Evolutionary conservation across 2,888 invertebrate genomes (phyloP).

Genomic region (Melipona bicolor): DNA sequence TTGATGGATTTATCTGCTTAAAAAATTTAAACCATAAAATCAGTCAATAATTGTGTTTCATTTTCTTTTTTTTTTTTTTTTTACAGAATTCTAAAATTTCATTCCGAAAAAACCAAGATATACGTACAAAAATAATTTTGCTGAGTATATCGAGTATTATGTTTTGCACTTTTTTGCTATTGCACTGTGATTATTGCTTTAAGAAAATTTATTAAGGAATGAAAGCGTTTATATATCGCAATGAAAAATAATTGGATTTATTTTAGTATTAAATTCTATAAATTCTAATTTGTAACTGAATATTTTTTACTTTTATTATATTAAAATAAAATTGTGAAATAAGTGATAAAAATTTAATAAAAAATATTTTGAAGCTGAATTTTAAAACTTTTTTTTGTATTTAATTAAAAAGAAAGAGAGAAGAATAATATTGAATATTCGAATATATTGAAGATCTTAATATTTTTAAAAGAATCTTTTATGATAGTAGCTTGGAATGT

Average conservation of each 20-base stretch:
- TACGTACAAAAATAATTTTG: not conserved
- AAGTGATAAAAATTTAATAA: not conserved
- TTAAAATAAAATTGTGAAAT: not conserved
- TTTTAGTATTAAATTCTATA: not conserved
- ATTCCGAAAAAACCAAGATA: not conserved
- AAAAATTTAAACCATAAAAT: no score
- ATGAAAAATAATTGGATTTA: not conserved
- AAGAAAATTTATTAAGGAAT: not conserved
- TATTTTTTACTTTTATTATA: not conserved
- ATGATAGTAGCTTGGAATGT: not conserved
- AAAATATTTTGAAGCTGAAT: not conserved
- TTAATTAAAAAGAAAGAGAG: not conserved
- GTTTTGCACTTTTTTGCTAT: not conserved
- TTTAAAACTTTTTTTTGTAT: not conserved
- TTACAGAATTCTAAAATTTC: not conserved
- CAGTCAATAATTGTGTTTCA: not conserved
- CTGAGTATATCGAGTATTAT: not conserved
- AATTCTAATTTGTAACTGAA: not conserved
- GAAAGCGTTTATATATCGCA: not conserved
- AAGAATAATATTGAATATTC: not conserved
- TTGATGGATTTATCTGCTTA: no score
- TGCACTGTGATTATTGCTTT: not conserved
- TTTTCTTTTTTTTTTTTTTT: not conserved
- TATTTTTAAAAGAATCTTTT: not conserved
- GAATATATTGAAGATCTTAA: conserved; percentile 3